A percentile compares a stretch with the other conserved stretches of the same genome.
These are phyloP conservation scores for Acanthacorydalis orientalis DNA, from an alignment of 2,888 invertebrate species.

Conservation along the genomic window DNA sequence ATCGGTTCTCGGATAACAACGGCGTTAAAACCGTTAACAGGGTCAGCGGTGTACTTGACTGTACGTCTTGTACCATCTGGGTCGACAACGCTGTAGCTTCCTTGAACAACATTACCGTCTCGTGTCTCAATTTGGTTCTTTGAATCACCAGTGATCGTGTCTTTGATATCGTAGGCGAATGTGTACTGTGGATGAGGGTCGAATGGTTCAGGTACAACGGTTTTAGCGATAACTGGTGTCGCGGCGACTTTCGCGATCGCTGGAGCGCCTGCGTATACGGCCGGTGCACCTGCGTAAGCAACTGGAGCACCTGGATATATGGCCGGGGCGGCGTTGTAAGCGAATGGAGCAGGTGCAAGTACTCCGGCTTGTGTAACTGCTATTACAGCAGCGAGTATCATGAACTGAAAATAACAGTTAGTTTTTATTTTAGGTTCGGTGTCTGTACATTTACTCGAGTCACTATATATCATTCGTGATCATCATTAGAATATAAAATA, in stretches of 20 bases:
- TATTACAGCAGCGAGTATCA: not conserved
- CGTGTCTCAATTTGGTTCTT: slow-evolving; percentile 30
- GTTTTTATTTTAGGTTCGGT: too few relatives aligned
- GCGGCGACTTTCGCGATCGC: slow-evolving; percentile 8
- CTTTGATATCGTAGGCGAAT: slow-evolving; percentile 30
- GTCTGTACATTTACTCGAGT: too few relatives aligned
- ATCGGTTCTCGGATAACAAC: slow-evolving; percentile 21
- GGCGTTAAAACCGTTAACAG: slow-evolving; percentile 31
- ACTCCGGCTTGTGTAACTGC: not conserved
- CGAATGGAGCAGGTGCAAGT: slow-evolving; percentile 7
- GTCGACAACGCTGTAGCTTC: slow-evolving; percentile 28
- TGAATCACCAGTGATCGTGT: slow-evolving; percentile 27
- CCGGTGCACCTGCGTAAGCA: not conserved
- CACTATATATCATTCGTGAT: too few relatives aligned
- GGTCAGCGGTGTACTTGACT: slow-evolving; percentile 31
- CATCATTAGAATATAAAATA: too few relatives aligned
- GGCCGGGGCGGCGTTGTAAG: slow-evolving; percentile 9
- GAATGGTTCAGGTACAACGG: slow-evolving; percentile 9
- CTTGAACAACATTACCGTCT: slow-evolving; percentile 29
- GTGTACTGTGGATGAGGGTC: slow-evolving; percentile 31
- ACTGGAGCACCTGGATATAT: not conserved
- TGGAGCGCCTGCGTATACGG: not conserved
- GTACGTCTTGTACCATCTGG: slow-evolving; percentile 29
- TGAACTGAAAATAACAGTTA: not conserved
- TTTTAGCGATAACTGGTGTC: not conserved